Base-by-base conservation (phyloP, 1,140 invertebrate species). In the Drosophila nigromelanica region DNA sequence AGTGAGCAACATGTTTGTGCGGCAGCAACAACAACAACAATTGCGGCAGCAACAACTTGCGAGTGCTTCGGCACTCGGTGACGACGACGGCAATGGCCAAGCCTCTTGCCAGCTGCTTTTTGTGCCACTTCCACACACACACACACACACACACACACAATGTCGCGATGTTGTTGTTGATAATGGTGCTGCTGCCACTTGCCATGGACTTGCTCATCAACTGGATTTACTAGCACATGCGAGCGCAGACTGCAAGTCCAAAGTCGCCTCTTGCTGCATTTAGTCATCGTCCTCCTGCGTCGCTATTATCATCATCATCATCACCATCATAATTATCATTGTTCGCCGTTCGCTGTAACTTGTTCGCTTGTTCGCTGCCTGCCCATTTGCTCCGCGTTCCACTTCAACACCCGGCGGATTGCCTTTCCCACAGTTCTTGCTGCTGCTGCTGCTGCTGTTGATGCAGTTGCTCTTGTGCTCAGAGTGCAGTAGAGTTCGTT, bases 401-500 rank as follows among this genome's bases (percentile, higher is more conserved):
- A 87, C 82, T 76, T 73, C 83, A 87, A 82, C 82, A 89, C 82
- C 78, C 82, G 73, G 64, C 82, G 59, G 70, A 75, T 54, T 78
- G 70, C 73, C 78, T 78, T 86, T 86, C 78, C 82, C 82, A 86
- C 81, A 87, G 74, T 71, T 74, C 68, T 14, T n/a, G n/a, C n/a
- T n/a, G n/a, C n/a, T 43, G 35, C 70, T 37, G 43, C 45, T 27
- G 47, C 21, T 48, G 61, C 51, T 21, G 51, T 14, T 15, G 63
- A 37, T 11, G 37, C 14, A 15, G 62, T 15, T 55, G 62, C 47
- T 59, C 54, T 39, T 42, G 37, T 45, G 61, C 48, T 64, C 37
- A 76, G 82, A 87, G 82, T 87, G 82, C 82, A 87, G 81, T 83
- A 87, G 83, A 87, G 82, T 87, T 87, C 82, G 83, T 87, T 87